These are phyloP conservation scores for Harmothoe impar DNA, from an alignment of 2,888 invertebrate species.

Conservation along the genomic window DNA sequence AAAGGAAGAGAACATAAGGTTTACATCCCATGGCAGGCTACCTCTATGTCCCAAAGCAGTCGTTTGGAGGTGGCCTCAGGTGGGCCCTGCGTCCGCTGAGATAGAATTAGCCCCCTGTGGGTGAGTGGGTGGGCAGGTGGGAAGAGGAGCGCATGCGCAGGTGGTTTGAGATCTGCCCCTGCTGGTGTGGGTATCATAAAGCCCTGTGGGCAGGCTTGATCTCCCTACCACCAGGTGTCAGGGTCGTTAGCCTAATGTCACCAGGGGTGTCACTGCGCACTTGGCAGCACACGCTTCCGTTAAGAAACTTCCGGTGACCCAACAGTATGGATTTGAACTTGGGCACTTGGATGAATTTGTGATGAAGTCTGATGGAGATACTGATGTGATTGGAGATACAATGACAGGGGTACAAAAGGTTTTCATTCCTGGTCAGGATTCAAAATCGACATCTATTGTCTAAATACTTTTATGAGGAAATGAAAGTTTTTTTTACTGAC, in stretches of 20 bases:
- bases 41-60: too few species aligned
- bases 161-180: neutral
- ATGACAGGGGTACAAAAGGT: too few species aligned
- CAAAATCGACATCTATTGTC: too few species aligned
- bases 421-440: too few species aligned
- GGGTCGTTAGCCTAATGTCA: conserved; percentile 6
- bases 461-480: too few species aligned
- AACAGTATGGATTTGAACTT: neutral
- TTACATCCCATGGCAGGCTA: too few species aligned
- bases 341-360: neutral
- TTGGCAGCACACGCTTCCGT: neutral
- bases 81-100: neutral
- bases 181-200: neutral
- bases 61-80: neutral
- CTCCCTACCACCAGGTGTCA: conserved; percentile 6
- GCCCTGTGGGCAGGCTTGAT: neutral
- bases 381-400: neutral
- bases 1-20: too few species aligned
- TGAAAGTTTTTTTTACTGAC: too few species aligned
- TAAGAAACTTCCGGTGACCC: neutral
- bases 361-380: neutral
- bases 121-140: neutral
- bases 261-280: conserved; percentile 13
- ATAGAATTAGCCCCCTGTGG: neutral
- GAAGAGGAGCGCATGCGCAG: neutral